A percentile compares a stretch with the other conserved stretches of the same genome.
Evolutionary conservation across 2,888 invertebrate genomes (phyloP).

Genomic region (Cryptus armator): DNA sequence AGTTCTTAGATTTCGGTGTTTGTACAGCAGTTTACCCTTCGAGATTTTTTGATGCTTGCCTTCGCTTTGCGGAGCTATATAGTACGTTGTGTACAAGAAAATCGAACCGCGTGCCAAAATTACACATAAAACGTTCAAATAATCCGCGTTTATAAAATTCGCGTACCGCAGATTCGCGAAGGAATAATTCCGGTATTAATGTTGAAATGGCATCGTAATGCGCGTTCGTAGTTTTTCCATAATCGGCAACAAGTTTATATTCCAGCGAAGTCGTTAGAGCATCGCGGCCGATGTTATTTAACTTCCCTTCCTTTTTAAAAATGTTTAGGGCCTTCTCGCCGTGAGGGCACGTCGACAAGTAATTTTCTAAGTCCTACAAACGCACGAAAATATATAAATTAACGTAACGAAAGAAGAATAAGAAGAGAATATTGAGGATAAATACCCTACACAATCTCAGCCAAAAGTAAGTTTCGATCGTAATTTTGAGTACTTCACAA

Average conservation of each 20-base stretch:
- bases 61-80: neutral
- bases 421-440: no score
- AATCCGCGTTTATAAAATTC: neutral
- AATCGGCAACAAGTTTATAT: neutral
- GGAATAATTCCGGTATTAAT: conserved; percentile 15
- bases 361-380: neutral
- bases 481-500: no score
- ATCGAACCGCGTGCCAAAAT: neutral
- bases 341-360: neutral
- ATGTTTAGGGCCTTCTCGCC: neutral
- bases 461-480: no score
- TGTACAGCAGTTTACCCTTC: neutral
- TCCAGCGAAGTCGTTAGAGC: neutral
- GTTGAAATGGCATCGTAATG: neutral
- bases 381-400: neutral
- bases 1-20: neutral
- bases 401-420: no score
- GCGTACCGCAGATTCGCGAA: neutral
- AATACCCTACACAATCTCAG: no score
- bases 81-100: conserved; percentile 17
- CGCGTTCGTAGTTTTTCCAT: neutral
- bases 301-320: neutral
- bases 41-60: neutral
- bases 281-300: neutral
- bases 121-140: neutral